Conservation (phyloP, 1,140 invertebrate species). For the Drosophila repletoides region DNA sequence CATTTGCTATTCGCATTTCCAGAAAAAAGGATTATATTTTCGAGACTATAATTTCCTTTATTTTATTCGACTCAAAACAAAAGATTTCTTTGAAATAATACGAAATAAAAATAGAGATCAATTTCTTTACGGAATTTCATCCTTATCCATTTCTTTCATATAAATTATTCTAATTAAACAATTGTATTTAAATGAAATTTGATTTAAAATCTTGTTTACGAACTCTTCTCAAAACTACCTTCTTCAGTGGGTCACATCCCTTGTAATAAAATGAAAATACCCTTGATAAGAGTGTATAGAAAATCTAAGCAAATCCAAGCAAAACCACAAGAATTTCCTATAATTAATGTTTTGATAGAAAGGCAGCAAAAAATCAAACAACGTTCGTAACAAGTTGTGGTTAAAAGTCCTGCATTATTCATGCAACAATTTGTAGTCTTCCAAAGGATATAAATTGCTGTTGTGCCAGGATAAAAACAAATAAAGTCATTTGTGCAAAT, state of each 20-base stretch:
- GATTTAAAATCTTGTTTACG: no score
- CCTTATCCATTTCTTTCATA: no score
- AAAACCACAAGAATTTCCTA: background rate
- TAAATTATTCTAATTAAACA: no score
- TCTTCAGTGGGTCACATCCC: background rate
- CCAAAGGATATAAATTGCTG: background rate
- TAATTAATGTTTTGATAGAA: background rate
- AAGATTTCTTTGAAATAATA: no score
- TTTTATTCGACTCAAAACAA: no score
- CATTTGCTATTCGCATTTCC: no score
- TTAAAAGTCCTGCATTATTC: constrained; percentile 12
- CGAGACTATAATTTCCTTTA: no score
- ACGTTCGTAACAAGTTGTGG: background rate
- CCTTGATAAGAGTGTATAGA: background rate
- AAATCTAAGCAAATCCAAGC: background rate
- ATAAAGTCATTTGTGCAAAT: constrained; percentile 17
- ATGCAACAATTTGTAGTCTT: constrained; percentile 17
- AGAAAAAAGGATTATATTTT: no score
- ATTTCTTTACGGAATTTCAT: no score
- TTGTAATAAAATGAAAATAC: background rate
- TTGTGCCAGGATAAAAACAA: constrained; percentile 7
- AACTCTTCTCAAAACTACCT: background rate
- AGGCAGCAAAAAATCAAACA: background rate
- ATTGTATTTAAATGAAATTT: no score
- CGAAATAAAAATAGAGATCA: no score